Conservation (phyloP, 2,888 invertebrate genomes). For the Eristalinus aeneus region DNA sequence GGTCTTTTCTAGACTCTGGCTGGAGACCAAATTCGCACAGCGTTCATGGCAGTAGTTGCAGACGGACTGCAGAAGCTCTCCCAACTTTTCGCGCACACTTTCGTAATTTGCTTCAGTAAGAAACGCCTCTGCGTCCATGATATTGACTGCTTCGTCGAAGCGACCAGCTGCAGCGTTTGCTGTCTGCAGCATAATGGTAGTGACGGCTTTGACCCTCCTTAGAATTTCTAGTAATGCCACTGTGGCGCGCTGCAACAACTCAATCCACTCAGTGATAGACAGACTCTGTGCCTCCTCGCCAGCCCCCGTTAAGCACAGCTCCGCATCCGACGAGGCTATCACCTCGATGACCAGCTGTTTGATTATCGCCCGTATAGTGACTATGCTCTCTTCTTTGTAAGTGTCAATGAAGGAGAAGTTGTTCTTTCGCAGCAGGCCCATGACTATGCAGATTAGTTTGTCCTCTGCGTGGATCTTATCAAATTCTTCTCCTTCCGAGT, state of each 20-base stretch:
- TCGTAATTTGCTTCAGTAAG: constrained; percentile 86
- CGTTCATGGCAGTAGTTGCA: constrained; percentile 96
- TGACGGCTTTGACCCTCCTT: constrained; percentile 87
- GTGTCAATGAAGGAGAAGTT: constrained; percentile 93
- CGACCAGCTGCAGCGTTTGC: constrained; percentile 85
- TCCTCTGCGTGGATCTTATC: constrained; percentile 88
- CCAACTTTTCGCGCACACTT: constrained; percentile 86
- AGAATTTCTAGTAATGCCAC: constrained; percentile 86
- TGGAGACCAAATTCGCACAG: constrained; percentile 92
- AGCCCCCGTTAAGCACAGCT: constrained; percentile 82
- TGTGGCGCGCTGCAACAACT: constrained; percentile 85
- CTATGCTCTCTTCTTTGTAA: constrained; percentile 93
- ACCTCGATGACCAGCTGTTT: constrained; percentile 94
- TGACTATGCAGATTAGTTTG: constrained; percentile 92
- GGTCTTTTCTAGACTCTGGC: constrained; percentile 86
- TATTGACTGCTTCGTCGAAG: constrained; percentile 82
- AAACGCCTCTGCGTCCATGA: constrained; percentile 85
- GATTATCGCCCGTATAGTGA: constrained; percentile 92
- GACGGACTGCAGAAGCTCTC: constrained; percentile 89
- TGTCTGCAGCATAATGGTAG: constrained; percentile 89
- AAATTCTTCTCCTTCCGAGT: constrained; percentile 73
- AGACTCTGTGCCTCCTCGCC: constrained; percentile 82
- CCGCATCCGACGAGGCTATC: constrained; percentile 82
- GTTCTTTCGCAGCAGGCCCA: constrained; percentile 93
- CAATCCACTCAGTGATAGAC: constrained; percentile 86